Conservation (phyloP, 1,140 invertebrate genomes). For the Harlomillsia oculata region DNA sequence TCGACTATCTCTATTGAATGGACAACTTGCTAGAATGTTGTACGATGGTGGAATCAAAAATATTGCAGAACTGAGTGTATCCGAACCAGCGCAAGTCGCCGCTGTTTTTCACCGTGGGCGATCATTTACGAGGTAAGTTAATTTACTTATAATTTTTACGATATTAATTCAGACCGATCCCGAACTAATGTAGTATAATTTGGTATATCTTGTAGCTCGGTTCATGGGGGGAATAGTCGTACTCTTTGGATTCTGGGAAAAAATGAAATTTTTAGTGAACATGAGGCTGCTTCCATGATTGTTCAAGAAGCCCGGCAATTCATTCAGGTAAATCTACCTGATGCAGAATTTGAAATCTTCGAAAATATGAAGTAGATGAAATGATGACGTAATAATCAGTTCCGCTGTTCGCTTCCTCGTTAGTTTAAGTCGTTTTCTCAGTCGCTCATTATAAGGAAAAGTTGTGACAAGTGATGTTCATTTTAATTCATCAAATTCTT, state of each 20-base stretch:
- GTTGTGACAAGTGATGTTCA: too few species aligned
- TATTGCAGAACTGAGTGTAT: conserved; percentile 64
- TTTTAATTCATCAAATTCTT: too few species aligned
- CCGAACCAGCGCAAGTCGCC: conserved; percentile 58
- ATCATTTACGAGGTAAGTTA: conserved; percentile 63
- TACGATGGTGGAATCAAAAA: conserved; percentile 74
- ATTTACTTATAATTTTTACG: not conserved
- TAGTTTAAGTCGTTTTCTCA: too few species aligned
- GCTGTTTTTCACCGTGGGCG: conserved; percentile 63
- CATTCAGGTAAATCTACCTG: conserved; percentile 43
- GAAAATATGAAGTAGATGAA: too few species aligned
- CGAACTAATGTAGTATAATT: not conserved
- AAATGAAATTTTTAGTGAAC: conserved; percentile 61
- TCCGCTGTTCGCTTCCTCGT: too few species aligned
- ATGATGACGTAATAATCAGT: too few species aligned
- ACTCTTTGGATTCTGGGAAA: conserved; percentile 73
- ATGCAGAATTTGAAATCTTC: not conserved
- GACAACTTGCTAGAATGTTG: conserved; percentile 69
- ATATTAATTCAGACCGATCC: not conserved
- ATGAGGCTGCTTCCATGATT: conserved; percentile 67
- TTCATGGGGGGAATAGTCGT: conserved; percentile 37
- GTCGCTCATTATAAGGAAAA: too few species aligned
- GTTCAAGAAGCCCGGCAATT: conserved; percentile 67
- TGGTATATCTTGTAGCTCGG: conserved; percentile 10
- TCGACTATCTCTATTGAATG: conserved; percentile 71